Percentiles rank a stretch among this genome's conserved stretches.
Conservation (phyloP, 2,888 invertebrate species). For the Allophyes oxyacanthae region DNA sequence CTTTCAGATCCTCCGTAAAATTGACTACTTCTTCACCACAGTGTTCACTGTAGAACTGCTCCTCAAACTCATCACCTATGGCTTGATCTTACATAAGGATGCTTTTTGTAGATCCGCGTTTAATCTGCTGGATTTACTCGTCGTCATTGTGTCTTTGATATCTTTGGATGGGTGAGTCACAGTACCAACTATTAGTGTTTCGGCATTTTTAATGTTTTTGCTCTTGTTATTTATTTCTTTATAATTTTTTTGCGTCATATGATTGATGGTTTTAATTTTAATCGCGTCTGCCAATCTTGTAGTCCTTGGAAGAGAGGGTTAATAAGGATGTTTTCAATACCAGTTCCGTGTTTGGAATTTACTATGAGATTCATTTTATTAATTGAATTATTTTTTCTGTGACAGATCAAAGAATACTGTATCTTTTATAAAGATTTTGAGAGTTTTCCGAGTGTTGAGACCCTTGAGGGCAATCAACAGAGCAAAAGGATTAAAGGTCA, state of each 20-base stretch:
- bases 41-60: constrained; percentile 99
- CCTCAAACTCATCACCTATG: constrained; percentile 98
- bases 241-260: too few species aligned
- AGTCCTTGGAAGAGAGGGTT: too few species aligned
- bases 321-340: too few species aligned
- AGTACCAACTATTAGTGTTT: background rate
- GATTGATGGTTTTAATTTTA: too few species aligned
- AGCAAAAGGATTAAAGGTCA: constrained; percentile 99
- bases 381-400: constrained; percentile 13
- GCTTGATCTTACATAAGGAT: constrained; percentile 98
- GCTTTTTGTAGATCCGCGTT: constrained; percentile 99
- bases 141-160: constrained; percentile 98
- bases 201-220: too few species aligned
- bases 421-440: constrained; percentile 99
- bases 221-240: too few species aligned
- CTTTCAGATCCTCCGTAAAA: constrained; percentile 95
- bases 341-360: too few species aligned
- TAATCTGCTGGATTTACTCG: constrained; percentile 98
- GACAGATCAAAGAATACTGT: constrained; percentile 92
- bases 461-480: constrained; percentile 99
- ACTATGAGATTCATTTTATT: too few species aligned
- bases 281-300: too few species aligned
- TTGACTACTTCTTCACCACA: constrained; percentile 99
- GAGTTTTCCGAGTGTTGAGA: constrained; percentile 98
- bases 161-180: constrained; percentile 93